phyloP scores from a whole-genome alignment of 2,113 vertebrate species.

The Otus sunia region DNA sequence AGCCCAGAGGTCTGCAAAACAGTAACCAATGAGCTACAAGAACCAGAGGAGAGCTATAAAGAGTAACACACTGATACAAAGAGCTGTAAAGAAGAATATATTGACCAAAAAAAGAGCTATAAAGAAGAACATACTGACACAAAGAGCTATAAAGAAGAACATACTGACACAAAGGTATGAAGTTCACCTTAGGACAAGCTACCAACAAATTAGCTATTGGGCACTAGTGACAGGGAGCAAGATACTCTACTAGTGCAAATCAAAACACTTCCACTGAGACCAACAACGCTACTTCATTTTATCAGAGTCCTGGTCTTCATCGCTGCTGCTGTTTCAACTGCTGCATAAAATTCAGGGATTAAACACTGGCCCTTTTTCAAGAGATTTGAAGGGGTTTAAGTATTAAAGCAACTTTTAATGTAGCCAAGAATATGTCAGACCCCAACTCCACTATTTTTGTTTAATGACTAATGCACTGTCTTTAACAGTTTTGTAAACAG shows the following conservation, averaged over 20 bases:
- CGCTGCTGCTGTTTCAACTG: not conserved
- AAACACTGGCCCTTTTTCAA: not conserved
- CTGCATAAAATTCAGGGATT: not conserved
- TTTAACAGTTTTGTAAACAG: not conserved
- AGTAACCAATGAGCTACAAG: not conserved
- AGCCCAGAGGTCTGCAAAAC: not conserved
- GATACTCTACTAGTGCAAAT: not conserved
- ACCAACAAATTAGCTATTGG: not conserved
- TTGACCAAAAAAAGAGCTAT: not conserved
- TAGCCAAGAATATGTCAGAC: not conserved
- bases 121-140: not conserved
- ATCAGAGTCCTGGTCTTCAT: not conserved
- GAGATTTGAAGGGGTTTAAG: not conserved
- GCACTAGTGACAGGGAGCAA: not conserved
- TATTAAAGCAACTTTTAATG: not conserved
- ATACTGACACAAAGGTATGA: not conserved
- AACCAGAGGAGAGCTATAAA: not conserved
- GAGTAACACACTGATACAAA: not conserved
- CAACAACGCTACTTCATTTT: not conserved
- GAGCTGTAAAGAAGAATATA: not conserved
- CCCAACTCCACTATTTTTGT: not conserved
- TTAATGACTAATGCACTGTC: not conserved
- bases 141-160: not conserved
- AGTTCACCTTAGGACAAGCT: not conserved
- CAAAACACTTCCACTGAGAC: not conserved